A percentile compares a stretch with the other conserved stretches of the same genome.
Evolutionary conservation across 2,113 vertebrate species (phyloP).

Genomic region (Myrmecophaga tridactyla): DNA sequence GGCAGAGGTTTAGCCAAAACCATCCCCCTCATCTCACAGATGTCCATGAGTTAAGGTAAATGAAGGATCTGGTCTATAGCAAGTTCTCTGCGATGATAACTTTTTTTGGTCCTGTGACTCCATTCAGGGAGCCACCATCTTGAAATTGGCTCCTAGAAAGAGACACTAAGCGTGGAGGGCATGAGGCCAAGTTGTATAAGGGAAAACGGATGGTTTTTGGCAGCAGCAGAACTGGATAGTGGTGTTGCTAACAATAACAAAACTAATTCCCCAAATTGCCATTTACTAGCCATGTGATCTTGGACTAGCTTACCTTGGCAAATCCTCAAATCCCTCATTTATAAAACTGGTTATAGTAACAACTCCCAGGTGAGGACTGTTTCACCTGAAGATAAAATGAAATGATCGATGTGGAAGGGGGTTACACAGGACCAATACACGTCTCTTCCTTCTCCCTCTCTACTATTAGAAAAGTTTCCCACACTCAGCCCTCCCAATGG

Average conservation of each 20-base stretch:
- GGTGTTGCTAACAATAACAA: background rate
- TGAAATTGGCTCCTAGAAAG: background rate
- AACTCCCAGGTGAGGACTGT: background rate
- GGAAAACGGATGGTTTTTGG: background rate
- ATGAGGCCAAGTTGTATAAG: background rate
- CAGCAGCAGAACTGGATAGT: background rate
- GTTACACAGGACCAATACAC: background rate
- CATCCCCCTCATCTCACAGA: background rate
- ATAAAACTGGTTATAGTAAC: background rate
- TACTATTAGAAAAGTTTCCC: background rate
- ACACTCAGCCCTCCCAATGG: background rate
- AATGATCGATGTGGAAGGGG: background rate
- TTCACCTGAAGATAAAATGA: background rate
- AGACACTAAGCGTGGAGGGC: accelerated
- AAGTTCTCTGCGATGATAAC: background rate
- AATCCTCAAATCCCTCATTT: background rate
- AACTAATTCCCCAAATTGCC: background rate
- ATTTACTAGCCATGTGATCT: background rate
- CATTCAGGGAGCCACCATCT: background rate
- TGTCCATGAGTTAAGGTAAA: background rate
- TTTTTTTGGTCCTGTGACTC: background rate
- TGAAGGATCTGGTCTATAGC: background rate
- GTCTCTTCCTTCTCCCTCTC: background rate
- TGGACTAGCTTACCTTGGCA: background rate
- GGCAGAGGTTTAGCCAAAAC: background rate